These are phyloP conservation scores for Furnarius figulus DNA, from an alignment of 2,113 vertebrate genomes.

Conservation along the genomic window DNA sequence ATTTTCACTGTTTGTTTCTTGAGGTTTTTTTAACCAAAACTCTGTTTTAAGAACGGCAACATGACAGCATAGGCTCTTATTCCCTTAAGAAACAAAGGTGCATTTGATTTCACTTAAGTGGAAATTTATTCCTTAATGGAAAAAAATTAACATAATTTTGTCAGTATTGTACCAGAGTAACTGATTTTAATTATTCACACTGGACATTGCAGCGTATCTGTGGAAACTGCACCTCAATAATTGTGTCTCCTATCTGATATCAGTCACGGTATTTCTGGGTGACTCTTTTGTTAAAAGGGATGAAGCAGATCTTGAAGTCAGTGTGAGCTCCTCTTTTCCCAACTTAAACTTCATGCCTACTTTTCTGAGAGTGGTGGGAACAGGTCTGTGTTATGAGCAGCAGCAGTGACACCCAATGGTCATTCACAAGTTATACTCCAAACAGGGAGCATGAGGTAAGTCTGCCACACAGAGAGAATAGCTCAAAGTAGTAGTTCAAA, in stretches of 20 bases:
- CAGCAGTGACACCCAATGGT: conserved; percentile 9
- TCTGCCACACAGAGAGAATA: neutral
- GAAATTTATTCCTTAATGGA: conserved; percentile 46
- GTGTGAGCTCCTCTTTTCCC: neutral
- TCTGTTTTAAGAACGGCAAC: neutral
- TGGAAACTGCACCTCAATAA: neutral
- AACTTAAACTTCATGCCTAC: neutral
- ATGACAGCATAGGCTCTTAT: neutral
- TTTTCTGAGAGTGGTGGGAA: neutral
- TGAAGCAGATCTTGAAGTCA: neutral
- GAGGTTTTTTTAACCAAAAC: neutral
- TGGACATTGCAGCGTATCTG: neutral
- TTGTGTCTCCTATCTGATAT: neutral
- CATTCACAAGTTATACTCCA: neutral
- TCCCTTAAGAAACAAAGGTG: conserved; percentile 16
- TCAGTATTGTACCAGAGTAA: conserved; percentile 3
- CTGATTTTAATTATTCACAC: neutral
- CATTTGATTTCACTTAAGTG: conserved; percentile 32
- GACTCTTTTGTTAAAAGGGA: neutral
- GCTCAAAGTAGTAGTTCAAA: neutral
- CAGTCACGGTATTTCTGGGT: neutral
- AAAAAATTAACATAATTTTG: conserved; percentile 28
- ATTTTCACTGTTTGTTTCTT: neutral
- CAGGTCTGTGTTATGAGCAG: neutral
- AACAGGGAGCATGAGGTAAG: neutral